These are phyloP conservation scores for Drosophila insularis DNA, from an alignment of 1,140 invertebrate genomes.

Conservation along the genomic window DNA sequence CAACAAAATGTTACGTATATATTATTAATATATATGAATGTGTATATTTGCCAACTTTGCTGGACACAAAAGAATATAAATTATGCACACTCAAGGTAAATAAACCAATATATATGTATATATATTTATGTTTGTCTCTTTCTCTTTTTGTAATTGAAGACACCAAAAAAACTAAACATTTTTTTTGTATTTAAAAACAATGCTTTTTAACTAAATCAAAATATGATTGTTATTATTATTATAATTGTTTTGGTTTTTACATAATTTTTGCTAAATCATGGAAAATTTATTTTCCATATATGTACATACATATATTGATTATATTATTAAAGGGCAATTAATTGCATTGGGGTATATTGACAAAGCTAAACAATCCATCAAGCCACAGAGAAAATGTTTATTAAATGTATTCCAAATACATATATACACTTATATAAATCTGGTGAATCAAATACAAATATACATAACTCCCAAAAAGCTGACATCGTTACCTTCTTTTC, in stretches of 20 bases:
- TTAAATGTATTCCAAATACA: no score
- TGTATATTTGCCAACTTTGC: background rate
- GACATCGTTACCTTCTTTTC: no score
- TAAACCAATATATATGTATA: background rate
- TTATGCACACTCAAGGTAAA: background rate
- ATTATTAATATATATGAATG: background rate
- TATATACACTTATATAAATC: no score
- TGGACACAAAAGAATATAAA: background rate
- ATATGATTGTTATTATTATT: background rate
- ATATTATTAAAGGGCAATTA: background rate
- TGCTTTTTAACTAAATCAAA: background rate
- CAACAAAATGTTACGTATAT: conserved; percentile 2
- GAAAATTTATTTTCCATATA: background rate
- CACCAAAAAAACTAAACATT: background rate
- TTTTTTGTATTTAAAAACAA: background rate
- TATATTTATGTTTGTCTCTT: no score
- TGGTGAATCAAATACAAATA: no score
- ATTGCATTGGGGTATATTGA: no score
- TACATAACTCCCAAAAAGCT: no score
- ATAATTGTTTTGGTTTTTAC: background rate
- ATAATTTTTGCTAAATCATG: background rate
- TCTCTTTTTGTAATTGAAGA: background rate
- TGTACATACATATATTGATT: background rate
- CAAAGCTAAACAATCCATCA: no score
- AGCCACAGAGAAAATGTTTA: no score